Conservation (phyloP, 2,888 invertebrate genomes). For the Gastrophysa polygoni region DNA sequence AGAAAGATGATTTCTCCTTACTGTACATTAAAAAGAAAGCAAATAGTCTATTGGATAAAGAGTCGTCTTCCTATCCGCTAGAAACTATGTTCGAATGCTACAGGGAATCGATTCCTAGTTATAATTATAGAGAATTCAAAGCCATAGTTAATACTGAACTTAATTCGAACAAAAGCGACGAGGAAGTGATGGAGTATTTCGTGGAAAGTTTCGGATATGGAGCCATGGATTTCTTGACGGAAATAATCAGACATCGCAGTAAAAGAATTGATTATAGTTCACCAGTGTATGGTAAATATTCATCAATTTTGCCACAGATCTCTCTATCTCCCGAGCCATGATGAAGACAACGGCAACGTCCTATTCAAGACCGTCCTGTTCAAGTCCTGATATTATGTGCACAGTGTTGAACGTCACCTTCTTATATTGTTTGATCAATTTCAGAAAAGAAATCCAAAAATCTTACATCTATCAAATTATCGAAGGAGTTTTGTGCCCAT, state of each 20-base stretch:
- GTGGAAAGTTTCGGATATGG: conserved; percentile 91
- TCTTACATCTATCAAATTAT: too few relatives aligned
- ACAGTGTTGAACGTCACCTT: too few relatives aligned
- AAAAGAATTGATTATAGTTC: conserved; percentile 43
- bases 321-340: too few relatives aligned
- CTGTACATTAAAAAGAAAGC: conserved; percentile 36
- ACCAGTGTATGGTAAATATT: conserved; percentile 27
- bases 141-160: conserved; percentile 42
- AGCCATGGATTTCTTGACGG: conserved; percentile 53
- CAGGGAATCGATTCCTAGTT: conserved; percentile 42
- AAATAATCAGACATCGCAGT: conserved; percentile 51
- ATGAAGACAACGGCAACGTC: too few relatives aligned
- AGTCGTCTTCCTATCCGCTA: conserved; percentile 34
- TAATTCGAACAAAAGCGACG: conserved; percentile 47
- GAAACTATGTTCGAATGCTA: conserved; percentile 45
- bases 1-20: conserved; percentile 38
- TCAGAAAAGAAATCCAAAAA: too few relatives aligned
- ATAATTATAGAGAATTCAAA: conserved; percentile 46
- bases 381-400: too few relatives aligned
- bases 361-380: too few relatives aligned
- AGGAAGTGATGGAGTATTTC: conserved; percentile 79
- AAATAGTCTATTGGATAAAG: background rate
- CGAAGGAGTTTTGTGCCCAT: too few relatives aligned
- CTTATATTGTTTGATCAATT: too few relatives aligned
- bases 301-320: background rate